A percentile compares a stretch with the other conserved stretches of the same genome.
These are phyloP conservation scores for Periophthalmus modestus DNA, from an alignment of 2,113 vertebrate genomes.

Conservation along the genomic window DNA sequence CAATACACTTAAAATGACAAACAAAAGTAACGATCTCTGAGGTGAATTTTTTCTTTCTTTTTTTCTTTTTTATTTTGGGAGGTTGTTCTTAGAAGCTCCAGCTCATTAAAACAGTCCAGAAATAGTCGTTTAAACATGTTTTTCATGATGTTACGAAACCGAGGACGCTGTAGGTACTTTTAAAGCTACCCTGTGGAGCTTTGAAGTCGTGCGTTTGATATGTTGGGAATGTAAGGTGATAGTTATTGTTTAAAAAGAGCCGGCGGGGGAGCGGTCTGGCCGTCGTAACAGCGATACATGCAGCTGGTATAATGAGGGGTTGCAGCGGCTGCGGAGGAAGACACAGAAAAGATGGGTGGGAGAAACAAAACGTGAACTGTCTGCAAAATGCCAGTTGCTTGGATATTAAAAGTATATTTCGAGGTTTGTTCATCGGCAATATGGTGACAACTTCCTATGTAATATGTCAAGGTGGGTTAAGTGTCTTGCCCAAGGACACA, in stretches of 20 bases:
- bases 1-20: neutral
- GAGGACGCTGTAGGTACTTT: neutral
- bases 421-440: neutral
- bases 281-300: neutral
- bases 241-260: neutral
- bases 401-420: neutral
- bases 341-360: neutral
- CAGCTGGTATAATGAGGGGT: neutral
- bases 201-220: neutral
- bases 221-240: neutral
- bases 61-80: neutral
- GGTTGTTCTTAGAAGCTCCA: neutral
- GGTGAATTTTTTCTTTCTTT: neutral
- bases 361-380: neutral
- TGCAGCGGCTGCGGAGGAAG: neutral
- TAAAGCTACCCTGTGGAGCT: neutral
- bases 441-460: neutral
- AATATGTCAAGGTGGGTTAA: too few relatives aligned
- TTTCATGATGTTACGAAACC: neutral
- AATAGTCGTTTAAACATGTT: neutral
- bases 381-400: neutral
- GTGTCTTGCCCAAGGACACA: too few relatives aligned
- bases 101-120: conserved; percentile 8
- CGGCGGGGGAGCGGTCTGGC: neutral
- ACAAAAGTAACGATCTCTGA: neutral